These are phyloP conservation scores for Sturmia bella DNA, from an alignment of 2,888 invertebrate species.

Conservation along the genomic window DNA sequence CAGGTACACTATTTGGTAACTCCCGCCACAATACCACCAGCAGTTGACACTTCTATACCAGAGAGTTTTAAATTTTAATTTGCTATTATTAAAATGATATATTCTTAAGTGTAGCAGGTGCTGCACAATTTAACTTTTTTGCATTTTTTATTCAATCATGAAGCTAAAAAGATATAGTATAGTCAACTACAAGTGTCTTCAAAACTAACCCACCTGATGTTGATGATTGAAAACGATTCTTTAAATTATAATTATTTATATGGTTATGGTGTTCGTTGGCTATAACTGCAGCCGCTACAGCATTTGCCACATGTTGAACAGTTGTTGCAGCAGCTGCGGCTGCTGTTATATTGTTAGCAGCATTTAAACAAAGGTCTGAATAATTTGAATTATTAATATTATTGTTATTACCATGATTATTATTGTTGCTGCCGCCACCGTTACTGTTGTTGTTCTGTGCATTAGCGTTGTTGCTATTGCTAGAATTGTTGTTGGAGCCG, in stretches of 20 bases:
- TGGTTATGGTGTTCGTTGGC: conserved; percentile 78
- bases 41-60: too few species aligned
- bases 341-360: conserved; percentile 34
- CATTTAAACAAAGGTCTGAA: conserved; percentile 42
- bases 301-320: conserved; percentile 79
- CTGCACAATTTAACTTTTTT: too few species aligned
- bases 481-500: conserved; percentile 55
- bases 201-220: conserved; percentile 76
- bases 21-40: too few species aligned
- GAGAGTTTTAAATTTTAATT: too few species aligned
- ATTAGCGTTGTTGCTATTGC: conserved; percentile 57
- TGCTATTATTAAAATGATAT: too few species aligned
- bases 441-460: conserved; percentile 34
- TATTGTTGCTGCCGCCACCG: conserved; percentile 6
- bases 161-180: too few species aligned
- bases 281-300: conserved; percentile 77
- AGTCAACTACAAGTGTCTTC: background rate
- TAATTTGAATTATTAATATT: conserved; percentile 38
- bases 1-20: too few species aligned
- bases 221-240: conserved; percentile 76
- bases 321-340: conserved; percentile 64
- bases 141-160: too few species aligned
- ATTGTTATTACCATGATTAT: conserved; percentile 48
- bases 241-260: conserved; percentile 75
- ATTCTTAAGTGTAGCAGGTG: too few species aligned